Conservation (phyloP, 2,888 invertebrate species). For the Lasius platythorax region DNA sequence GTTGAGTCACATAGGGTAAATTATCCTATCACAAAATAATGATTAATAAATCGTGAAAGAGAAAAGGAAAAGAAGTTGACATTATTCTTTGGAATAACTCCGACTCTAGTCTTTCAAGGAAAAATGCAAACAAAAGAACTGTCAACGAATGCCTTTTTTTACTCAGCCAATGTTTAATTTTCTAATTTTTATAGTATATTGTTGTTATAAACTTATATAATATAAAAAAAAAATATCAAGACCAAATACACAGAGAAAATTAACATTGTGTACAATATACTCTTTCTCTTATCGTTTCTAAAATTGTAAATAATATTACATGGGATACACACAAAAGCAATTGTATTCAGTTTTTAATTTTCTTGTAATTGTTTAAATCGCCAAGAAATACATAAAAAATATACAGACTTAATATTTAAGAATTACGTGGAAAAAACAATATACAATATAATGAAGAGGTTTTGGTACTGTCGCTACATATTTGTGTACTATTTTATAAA, state of each 20-base stretch:
- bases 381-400: slow-evolving; percentile 52
- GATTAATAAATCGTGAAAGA: too few relatives aligned
- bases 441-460: slow-evolving; percentile 33
- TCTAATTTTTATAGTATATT: background rate
- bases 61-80: background rate
- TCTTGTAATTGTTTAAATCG: slow-evolving; percentile 32
- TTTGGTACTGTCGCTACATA: slow-evolving; percentile 44
- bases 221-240: background rate
- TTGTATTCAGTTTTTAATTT: background rate
- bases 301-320: background rate
- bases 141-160: background rate
- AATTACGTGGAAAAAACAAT: slow-evolving; percentile 31
- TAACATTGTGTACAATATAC: background rate
- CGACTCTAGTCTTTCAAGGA: background rate
- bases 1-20: background rate
- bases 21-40: too few relatives aligned
- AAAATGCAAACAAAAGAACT: background rate
- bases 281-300: background rate
- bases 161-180: background rate
- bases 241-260: background rate
- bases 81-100: background rate
- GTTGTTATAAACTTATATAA: background rate
- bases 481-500: slow-evolving; percentile 22
- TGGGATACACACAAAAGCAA: background rate
- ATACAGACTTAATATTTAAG: slow-evolving; percentile 41